Conservation (phyloP, 2,888 invertebrate species). For the Ecdyonurus torrentis region DNA sequence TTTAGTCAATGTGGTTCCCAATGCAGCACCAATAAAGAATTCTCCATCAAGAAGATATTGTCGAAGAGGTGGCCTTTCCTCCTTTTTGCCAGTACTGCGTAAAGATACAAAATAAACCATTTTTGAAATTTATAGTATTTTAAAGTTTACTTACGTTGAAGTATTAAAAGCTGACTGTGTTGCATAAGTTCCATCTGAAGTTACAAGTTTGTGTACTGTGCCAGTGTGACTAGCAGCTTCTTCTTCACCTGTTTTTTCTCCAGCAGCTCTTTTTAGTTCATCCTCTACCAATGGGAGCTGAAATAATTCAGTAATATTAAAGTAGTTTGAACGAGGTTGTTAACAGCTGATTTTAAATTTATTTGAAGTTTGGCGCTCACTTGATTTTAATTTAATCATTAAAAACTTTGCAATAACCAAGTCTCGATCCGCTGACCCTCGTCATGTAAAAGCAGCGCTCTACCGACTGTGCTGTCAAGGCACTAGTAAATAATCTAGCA, state of each 20-base stretch:
- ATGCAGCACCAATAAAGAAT: slow-evolving; percentile 85
- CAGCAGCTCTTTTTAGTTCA: slow-evolving; percentile 50
- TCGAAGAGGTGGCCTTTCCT: slow-evolving; percentile 61
- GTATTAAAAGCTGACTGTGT: slow-evolving; percentile 93
- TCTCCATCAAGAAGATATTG: slow-evolving; percentile 87
- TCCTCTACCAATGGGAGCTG: slow-evolving; percentile 41
- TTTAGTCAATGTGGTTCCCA: slow-evolving; percentile 83
- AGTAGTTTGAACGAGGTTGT: no score
- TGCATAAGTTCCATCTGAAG: slow-evolving; percentile 98
- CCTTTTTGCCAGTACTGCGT: slow-evolving; percentile 33
- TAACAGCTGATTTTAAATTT: no score
- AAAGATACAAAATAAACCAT: no score
- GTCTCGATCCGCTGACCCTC: no score
- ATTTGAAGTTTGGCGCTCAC: no score
- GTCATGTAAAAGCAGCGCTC: no score
- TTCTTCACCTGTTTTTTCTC: slow-evolving; percentile 42
- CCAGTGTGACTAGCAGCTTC: slow-evolving; percentile 19
- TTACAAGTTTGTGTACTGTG: slow-evolving; percentile 55
- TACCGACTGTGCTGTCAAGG: no score
- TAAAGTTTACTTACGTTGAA: slow-evolving; percentile 39
- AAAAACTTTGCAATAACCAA: no score
- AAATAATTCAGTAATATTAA: slow-evolving; percentile 4
- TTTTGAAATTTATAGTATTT: no score
- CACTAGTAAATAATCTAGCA: no score
- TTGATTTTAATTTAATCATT: no score